phyloP scores from a whole-genome alignment of 2,888 invertebrate species.

The Netelia inedita region DNA sequence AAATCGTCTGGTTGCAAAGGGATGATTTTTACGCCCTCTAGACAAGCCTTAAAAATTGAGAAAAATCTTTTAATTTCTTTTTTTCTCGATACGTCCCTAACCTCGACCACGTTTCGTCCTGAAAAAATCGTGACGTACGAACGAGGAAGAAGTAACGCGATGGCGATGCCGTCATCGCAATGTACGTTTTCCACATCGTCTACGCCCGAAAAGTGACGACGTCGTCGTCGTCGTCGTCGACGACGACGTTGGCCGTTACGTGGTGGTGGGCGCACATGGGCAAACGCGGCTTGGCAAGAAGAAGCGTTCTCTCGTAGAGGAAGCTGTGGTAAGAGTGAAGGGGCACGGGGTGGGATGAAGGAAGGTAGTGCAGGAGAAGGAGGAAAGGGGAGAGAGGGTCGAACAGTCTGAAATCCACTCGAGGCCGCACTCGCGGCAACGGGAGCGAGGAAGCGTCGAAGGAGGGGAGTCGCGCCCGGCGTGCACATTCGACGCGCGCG shows the following conservation, averaged over 20 bases:
- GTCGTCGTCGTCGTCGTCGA: conserved; percentile 9
- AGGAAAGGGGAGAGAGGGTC: conserved; percentile 52
- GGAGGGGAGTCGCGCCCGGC: conserved; percentile 76
- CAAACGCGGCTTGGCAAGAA: conserved; percentile 49
- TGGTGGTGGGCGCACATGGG: conserved; percentile 48
- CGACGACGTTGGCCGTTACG: conserved; percentile 44
- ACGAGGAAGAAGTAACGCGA: not conserved
- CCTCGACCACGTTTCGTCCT: not conserved
- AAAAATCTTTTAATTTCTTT: no score
- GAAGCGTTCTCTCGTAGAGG: conserved; percentile 62
- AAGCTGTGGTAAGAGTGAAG: conserved; percentile 55
- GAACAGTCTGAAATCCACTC: conserved; percentile 58
- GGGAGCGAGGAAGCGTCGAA: conserved; percentile 42
- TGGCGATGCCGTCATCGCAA: conserved; percentile 35
- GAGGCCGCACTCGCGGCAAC: conserved; percentile 32
- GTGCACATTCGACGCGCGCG: conserved; percentile 81
- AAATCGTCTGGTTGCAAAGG: no score
- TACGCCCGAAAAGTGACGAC: conserved; percentile 53
- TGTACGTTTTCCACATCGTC: conserved; percentile 39
- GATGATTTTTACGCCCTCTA: no score
- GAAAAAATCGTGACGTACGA: conserved; percentile 1
- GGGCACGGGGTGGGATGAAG: conserved; percentile 66
- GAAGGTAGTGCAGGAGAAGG: conserved; percentile 50
- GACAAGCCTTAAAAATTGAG: no score
- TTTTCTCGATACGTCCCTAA: not conserved